phyloP scores from a whole-genome alignment of 2,113 vertebrate genomes.

The Podarcis cretensis region DNA sequence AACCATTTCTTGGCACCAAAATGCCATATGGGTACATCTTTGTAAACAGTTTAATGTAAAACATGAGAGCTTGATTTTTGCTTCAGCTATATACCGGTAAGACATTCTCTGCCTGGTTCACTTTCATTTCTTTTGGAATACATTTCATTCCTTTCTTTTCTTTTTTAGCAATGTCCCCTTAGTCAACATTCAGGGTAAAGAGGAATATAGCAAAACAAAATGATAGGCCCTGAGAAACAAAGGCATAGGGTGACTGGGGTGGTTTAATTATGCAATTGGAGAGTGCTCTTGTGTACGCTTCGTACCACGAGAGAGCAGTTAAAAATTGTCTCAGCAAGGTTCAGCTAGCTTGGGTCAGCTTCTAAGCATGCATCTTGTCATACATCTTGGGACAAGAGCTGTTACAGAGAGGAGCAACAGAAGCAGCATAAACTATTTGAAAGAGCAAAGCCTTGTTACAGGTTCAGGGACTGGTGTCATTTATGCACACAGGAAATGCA shows the following conservation, averaged over 20 bases:
- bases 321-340: neutral
- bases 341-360: neutral
- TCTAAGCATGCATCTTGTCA: neutral
- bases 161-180: neutral
- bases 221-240: neutral
- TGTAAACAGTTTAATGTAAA: neutral
- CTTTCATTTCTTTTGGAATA: neutral
- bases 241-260: neutral
- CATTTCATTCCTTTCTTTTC: neutral
- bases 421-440: fast-evolving
- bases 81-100: neutral
- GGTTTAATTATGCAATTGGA: neutral
- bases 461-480: neutral
- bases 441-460: neutral
- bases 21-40: neutral
- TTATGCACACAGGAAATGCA: neutral
- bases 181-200: neutral
- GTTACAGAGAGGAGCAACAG: neutral
- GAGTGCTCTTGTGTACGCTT: neutral
- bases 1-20: neutral
- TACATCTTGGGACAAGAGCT: neutral
- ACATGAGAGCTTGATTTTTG: neutral
- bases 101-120: neutral
- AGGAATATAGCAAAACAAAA: neutral
- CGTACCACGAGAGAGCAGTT: neutral